Evolutionary conservation across 2,797 vertebrate genomes (phyloP), one percentile per base, ranked within the genome.

Genomic region (Pogoniulus pusillus): DNA sequence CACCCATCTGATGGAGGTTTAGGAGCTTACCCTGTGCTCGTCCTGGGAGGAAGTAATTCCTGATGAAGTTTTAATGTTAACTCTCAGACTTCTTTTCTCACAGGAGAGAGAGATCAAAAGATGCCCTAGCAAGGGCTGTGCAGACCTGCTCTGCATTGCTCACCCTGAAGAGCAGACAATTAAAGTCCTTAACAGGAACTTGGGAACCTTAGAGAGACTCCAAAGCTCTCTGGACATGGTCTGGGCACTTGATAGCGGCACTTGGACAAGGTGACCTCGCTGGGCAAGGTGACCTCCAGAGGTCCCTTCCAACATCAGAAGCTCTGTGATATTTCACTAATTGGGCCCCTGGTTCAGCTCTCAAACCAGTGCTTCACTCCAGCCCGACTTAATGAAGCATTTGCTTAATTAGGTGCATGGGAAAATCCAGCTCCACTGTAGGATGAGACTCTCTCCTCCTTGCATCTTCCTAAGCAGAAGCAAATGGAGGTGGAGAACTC

Each of bases 41-140:
- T 84, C 86, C 60, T 34, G 84, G 70, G 34, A 91, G 63, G 30
- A 85, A 82, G 62, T 82, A 4, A 26, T 49, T 87, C 63, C 74
- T 45, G 62, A 30, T 66, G 27, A 72, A 58, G 49, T 91, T 82
- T 74, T 41, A 41, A 37, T 12, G 2, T 45, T 75, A 82, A 78
- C 37, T 84, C 89, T 85, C 47, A 76, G 81, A 70, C 53, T 73
- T 3, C 66, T 71, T 82, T 45, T 65, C 30, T 62, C 3, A 2
- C 39, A 30, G 39, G 47, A 41, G 41, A 88, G 24, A 68, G 24
- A 81, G 74, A 66, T 82, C 29, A 80, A 84, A 82, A 68, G 69
- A 59, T 82, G 69, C 73, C 65, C 65, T 53, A 57, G 70, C 16
- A 60, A 86, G 43, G 15, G 81, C 68, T 82, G 39, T 22, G 7